Evolutionary conservation across 2,113 vertebrate species (phyloP).

Genomic region (Chaenogobius annularis): DNA sequence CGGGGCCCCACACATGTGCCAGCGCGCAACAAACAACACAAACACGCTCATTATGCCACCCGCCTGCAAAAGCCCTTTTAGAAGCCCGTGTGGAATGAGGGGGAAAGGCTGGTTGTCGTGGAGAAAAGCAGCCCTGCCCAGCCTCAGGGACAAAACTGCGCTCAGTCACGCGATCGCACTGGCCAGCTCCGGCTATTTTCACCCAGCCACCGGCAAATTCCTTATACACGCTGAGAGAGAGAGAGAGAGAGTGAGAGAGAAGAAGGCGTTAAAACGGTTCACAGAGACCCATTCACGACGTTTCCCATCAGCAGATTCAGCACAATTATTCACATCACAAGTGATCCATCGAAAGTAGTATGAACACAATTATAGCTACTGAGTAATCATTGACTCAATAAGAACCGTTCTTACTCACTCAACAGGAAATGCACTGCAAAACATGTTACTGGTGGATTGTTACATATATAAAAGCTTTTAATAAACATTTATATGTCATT

Average conservation of each 20-base stretch:
- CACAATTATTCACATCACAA: not conserved
- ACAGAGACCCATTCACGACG: not conserved
- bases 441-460: not conserved
- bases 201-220: conserved; percentile 6
- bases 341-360: not conserved
- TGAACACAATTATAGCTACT: not conserved
- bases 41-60: conserved; percentile 73
- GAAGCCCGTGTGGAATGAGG: conserved; percentile 74
- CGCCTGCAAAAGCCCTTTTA: conserved; percentile 67
- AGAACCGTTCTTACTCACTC: not conserved
- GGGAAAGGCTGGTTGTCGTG: conserved; percentile 16
- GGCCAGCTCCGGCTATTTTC: conserved; percentile 57
- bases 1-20: conserved; percentile 54
- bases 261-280: not conserved
- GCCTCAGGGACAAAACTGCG: conserved; percentile 71
- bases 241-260: not conserved
- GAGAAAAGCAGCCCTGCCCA: conserved; percentile 64
- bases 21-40: conserved; percentile 43
- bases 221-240: not conserved
- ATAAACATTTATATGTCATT: too few relatives aligned
- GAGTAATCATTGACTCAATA: not conserved
- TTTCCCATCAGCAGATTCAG: not conserved
- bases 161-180: conserved; percentile 72
- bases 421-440: not conserved
- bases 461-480: too few relatives aligned